Percentiles rank a stretch among this genome's conserved stretches.
Conservation (phyloP, 2,888 invertebrate species). For the Catocala nupta region DNA sequence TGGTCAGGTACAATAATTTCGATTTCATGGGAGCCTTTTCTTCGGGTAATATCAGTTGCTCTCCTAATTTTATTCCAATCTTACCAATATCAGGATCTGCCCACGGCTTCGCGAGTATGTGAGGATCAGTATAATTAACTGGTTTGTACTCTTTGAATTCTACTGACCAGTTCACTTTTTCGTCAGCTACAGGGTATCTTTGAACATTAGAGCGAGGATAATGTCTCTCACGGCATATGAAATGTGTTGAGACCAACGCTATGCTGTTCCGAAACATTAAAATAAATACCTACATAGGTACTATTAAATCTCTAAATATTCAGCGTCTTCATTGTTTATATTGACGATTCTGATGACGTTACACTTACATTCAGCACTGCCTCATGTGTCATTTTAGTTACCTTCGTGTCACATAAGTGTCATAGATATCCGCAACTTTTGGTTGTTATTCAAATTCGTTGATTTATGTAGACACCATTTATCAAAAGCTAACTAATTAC, state of each 20-base stretch:
- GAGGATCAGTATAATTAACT: conserved; percentile 89
- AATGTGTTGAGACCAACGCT: conserved; percentile 62
- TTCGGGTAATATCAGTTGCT: neutral
- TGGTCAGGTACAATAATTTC: no score
- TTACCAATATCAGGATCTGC: conserved; percentile 92
- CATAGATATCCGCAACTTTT: no score
- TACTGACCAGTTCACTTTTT: conserved; percentile 91
- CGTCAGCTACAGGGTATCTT: conserved; percentile 91
- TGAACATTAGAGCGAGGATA: conserved; percentile 90
- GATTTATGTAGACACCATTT: no score
- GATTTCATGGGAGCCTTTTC: no score
- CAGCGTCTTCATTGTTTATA: no score
- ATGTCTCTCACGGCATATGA: conserved; percentile 88
- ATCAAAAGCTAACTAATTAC: no score
- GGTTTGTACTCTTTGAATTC: conserved; percentile 92
- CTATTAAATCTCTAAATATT: no score
- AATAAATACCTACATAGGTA: conserved; percentile 12
- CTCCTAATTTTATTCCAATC: neutral
- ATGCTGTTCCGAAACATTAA: conserved; percentile 61
- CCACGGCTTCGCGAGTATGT: conserved; percentile 91
- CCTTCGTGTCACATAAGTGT: no score
- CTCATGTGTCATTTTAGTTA: no score
- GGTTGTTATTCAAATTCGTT: no score
- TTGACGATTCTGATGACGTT: no score
- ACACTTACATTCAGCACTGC: no score